Evolutionary conservation across 2,888 invertebrate genomes (phyloP).

Genomic region (Diachrysia chrysitis): DNA sequence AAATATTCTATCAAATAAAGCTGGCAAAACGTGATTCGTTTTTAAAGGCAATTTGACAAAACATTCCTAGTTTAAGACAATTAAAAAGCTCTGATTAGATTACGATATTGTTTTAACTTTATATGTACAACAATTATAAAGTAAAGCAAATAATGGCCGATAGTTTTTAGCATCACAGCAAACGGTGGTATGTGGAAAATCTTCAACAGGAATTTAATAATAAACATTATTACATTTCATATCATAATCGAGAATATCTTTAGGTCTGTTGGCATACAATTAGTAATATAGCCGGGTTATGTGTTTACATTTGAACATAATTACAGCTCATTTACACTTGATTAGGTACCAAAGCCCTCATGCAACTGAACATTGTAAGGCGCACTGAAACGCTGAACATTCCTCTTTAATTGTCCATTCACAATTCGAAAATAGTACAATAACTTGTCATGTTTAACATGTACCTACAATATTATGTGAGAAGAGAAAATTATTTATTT

Average conservation of each 20-base stretch:
- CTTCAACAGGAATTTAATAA: not conserved
- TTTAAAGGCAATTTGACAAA: no score
- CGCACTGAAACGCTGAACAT: constrained; percentile 48
- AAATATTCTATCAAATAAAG: not conserved
- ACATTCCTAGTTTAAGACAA: no score
- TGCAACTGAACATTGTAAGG: constrained; percentile 39
- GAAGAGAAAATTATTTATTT: constrained; percentile 54
- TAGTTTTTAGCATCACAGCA: not conserved
- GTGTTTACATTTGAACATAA: constrained; percentile 1
- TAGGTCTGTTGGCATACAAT: not conserved
- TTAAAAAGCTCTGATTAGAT: no score
- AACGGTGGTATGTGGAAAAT: not conserved
- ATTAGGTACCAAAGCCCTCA: constrained; percentile 36
- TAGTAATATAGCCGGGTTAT: not conserved
- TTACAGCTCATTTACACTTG: constrained; percentile 39
- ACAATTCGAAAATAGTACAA: constrained; percentile 49
- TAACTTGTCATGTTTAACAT: constrained; percentile 31
- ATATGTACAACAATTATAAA: no score
- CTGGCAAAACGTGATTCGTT: no score
- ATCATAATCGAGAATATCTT: not conserved
- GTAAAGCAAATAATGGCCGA: no score
- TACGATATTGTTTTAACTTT: no score
- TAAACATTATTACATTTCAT: not conserved
- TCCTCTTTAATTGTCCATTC: constrained; percentile 68
- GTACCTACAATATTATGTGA: constrained; percentile 28